Evolutionary conservation across 2,113 vertebrate species (phyloP).

Genomic region (Anoura caudifer): DNA sequence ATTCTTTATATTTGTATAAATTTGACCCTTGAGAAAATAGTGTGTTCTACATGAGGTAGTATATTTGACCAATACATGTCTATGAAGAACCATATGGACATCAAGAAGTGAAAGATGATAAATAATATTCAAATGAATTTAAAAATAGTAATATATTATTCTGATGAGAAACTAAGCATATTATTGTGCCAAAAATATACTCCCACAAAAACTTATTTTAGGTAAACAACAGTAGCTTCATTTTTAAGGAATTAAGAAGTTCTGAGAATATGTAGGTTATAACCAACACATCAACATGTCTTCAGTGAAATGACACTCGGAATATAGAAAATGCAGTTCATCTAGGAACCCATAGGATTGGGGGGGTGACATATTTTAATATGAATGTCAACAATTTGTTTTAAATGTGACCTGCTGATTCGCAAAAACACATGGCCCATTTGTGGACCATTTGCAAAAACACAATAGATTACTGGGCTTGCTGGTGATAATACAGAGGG

Average conservation of each 20-base stretch:
- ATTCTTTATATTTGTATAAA: background rate
- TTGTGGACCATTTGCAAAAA: background rate
- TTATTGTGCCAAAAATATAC: background rate
- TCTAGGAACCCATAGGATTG: background rate
- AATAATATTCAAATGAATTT: background rate
- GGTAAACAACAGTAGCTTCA: background rate
- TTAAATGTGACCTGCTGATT: background rate
- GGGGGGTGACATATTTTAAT: background rate
- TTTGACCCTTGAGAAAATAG: background rate
- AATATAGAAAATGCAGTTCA: background rate
- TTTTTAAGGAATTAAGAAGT: slow-evolving; percentile 1
- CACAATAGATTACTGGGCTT: background rate
- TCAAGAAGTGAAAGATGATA: background rate
- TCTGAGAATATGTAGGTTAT: background rate
- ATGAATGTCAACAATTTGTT: background rate
- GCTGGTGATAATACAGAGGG: background rate
- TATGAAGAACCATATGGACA: background rate
- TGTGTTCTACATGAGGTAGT: background rate
- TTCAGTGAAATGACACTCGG: background rate
- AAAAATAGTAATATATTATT: slow-evolving; percentile 33
- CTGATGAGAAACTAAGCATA: background rate
- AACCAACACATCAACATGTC: background rate
- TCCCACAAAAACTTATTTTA: background rate
- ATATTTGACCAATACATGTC: background rate
- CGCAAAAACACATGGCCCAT: background rate